Conservation (phyloP, 2,888 invertebrate genomes). For the Drosophila setosimentum region DNA sequence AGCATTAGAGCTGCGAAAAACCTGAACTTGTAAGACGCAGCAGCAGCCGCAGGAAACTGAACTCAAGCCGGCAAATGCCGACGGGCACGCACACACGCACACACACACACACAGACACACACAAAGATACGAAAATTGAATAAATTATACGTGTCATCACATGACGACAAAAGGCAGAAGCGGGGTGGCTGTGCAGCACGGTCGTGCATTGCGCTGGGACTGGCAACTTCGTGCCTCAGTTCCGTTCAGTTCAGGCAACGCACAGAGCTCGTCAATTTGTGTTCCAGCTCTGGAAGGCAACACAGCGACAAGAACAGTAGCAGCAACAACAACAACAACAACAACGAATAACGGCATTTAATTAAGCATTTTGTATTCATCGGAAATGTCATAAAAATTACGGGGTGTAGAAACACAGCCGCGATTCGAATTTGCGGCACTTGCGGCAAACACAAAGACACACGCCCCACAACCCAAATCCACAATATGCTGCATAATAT, state of each 20-base stretch:
- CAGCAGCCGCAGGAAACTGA: constrained; percentile 32
- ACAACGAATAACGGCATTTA: constrained; percentile 72
- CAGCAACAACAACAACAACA: constrained; percentile 36
- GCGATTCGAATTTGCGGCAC: constrained; percentile 38
- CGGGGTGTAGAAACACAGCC: constrained; percentile 56
- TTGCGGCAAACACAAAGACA: constrained; percentile 11
- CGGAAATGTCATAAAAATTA: constrained; percentile 80
- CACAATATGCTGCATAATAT: constrained; percentile 33
- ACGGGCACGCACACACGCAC: constrained; percentile 6
- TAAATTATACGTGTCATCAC: constrained; percentile 82
- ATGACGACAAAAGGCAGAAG: constrained; percentile 55
- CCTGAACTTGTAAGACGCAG: constrained; percentile 60
- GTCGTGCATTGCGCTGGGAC: constrained; percentile 7
- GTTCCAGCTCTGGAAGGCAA: constrained; percentile 40
- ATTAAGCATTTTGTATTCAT: constrained; percentile 84
- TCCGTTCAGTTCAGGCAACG: constrained; percentile 9
- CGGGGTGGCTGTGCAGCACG: neutral
- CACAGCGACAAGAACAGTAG: neutral
- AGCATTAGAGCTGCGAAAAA: constrained; percentile 78
- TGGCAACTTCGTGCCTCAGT: constrained; percentile 28
- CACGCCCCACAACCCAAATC: constrained; percentile 17
- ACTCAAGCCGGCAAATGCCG: constrained; percentile 44
- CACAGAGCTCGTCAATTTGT: constrained; percentile 64
- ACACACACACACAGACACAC: constrained; percentile 6
- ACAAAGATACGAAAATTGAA: constrained; percentile 73